Conservation (phyloP, 2,888 invertebrate species). For the Pachliopta kotzebuea region DNA sequence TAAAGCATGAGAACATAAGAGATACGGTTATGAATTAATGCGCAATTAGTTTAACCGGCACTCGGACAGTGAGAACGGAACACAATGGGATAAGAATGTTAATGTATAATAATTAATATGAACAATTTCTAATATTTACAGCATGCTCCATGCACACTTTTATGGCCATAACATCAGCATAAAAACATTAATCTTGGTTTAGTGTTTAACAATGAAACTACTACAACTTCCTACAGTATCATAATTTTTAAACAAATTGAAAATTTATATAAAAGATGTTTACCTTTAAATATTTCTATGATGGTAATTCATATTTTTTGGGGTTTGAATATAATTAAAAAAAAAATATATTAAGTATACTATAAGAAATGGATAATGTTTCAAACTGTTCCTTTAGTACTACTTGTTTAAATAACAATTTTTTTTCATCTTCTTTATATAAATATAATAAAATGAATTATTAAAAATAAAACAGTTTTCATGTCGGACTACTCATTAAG, state of each 20-base stretch:
- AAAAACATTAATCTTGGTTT: conserved; percentile 9
- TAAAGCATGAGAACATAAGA: conserved; percentile 67
- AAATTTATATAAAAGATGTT: not conserved
- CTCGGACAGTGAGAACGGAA: conserved; percentile 68
- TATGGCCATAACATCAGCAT: conserved; percentile 25
- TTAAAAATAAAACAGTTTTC: not conserved
- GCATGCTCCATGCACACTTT: conserved; percentile 23
- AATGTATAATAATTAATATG: conserved; percentile 47
- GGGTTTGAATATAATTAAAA: no score
- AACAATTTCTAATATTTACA: conserved; percentile 58
- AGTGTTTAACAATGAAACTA: not conserved
- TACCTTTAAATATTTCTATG: not conserved
- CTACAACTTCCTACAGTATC: not conserved
- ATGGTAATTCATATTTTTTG: not conserved
- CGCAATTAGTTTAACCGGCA: conserved; percentile 67
- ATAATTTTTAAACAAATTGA: no score
- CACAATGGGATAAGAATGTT: conserved; percentile 58
- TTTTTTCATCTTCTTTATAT: no score
- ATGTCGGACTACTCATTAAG: conserved; percentile 1
- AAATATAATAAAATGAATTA: not conserved
- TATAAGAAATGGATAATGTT: no score
- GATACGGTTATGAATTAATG: conserved; percentile 61
- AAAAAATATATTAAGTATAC: no score
- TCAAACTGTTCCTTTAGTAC: no score
- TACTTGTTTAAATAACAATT: no score